phyloP scores from a whole-genome alignment of 1,140 invertebrate genomes.

The Dendrolimus kikuchii region DNA sequence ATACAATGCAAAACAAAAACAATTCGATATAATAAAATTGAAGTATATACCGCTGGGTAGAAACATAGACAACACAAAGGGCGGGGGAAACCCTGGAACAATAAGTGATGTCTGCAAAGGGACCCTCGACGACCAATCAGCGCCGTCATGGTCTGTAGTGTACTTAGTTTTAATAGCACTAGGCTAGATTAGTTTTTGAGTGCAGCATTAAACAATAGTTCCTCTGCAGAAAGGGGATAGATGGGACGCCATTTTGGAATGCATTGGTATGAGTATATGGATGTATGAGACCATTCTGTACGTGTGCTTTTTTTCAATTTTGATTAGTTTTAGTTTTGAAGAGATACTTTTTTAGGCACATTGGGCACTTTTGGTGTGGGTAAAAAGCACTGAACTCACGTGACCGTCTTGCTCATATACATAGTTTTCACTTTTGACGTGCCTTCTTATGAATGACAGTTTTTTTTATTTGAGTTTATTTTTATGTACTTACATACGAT shows the following conservation, averaged over 20 bases:
- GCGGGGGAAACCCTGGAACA: conserved; percentile 33
- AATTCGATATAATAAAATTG: conserved; percentile 10
- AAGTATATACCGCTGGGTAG: conserved; percentile 4
- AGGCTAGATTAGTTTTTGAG: conserved; percentile 60
- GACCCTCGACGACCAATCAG: conserved; percentile 42
- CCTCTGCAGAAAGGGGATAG: conserved; percentile 21
- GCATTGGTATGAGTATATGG: conserved; percentile 2
- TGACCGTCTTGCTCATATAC: too few species aligned
- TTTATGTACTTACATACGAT: too few species aligned
- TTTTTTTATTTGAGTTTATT: too few species aligned
- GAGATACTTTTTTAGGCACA: too few species aligned
- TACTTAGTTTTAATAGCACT: conserved; percentile 60
- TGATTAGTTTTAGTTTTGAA: too few species aligned
- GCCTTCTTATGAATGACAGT: too few species aligned
- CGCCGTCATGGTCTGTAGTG: conserved; percentile 36
- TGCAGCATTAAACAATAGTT: conserved; percentile 45
- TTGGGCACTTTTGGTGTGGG: too few species aligned
- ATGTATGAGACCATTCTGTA: too few species aligned
- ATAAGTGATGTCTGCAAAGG: conserved; percentile 29
- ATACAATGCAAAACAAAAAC: conserved; percentile 4
- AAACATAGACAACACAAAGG: conserved; percentile 7
- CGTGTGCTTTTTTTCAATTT: too few species aligned
- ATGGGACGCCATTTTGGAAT: conserved; percentile 23
- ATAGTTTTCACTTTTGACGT: too few species aligned
- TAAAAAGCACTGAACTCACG: too few species aligned